Conservation (phyloP, 2,888 invertebrate genomes). For the Caradrina kadenii region DNA sequence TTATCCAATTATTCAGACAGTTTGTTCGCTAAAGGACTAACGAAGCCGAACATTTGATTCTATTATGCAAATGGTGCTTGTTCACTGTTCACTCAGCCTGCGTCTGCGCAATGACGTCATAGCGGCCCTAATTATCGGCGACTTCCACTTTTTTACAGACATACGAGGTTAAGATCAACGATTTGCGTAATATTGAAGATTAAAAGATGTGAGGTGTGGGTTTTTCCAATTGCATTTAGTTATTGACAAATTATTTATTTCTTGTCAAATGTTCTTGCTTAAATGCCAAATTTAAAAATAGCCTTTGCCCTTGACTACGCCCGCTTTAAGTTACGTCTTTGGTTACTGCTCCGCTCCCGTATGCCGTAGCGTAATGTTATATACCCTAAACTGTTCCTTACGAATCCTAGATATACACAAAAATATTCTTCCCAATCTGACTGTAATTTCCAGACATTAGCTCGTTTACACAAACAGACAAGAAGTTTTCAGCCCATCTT, state of each 20-base stretch:
- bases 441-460: too few relatives aligned
- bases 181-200: slow-evolving; percentile 7
- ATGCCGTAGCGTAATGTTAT: too few relatives aligned
- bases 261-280: background rate
- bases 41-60: slow-evolving; percentile 63
- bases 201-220: background rate
- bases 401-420: too few relatives aligned
- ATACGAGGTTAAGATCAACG: slow-evolving; percentile 20
- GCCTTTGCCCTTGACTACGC: background rate
- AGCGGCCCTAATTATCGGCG: slow-evolving; percentile 22
- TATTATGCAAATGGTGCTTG: slow-evolving; percentile 65
- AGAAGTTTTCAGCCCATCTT: too few relatives aligned
- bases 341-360: too few relatives aligned
- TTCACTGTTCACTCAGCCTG: slow-evolving; percentile 25
- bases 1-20: slow-evolving; percentile 56
- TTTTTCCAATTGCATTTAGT: slow-evolving; percentile 18
- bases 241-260: background rate
- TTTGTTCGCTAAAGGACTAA: slow-evolving; percentile 60
- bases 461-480: too few relatives aligned
- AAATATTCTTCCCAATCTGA: too few relatives aligned
- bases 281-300: background rate
- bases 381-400: too few relatives aligned
- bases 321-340: too few relatives aligned
- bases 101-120: slow-evolving; percentile 26
- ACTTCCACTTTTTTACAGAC: slow-evolving; percentile 36